Percentiles rank a stretch among this genome's conserved stretches.
Evolutionary conservation across 2,113 vertebrate species (phyloP).

Genomic region (Etheostoma cragini): DNA sequence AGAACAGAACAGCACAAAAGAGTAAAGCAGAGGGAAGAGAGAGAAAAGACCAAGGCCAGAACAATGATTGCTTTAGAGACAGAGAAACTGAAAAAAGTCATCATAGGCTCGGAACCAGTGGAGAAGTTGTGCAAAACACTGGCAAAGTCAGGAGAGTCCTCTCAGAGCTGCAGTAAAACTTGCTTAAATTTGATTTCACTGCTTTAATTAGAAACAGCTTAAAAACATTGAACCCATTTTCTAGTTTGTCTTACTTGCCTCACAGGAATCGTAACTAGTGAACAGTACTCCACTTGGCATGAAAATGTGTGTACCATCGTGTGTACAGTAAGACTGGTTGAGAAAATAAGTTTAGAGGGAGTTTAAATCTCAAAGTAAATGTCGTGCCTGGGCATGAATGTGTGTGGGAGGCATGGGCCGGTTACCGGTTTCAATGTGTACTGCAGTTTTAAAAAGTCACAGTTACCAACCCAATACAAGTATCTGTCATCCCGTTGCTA

Average conservation of each 20-base stretch:
- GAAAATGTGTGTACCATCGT: not conserved
- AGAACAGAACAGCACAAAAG: constrained; percentile 10
- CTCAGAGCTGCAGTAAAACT: not conserved
- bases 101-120: too few species aligned
- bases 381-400: not conserved
- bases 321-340: not conserved
- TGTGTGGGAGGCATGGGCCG: too few species aligned
- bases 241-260: not conserved
- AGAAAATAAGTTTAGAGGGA: not conserved
- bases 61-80: constrained; percentile 19
- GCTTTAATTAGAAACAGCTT: constrained; percentile 4
- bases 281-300: not conserved
- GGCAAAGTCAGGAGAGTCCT: not conserved
- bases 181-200: not conserved
- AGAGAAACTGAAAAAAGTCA: not conserved
- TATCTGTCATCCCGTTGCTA: too few species aligned
- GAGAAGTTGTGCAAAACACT: not conserved
- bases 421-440: too few species aligned
- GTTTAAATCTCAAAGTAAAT: constrained; percentile 1
- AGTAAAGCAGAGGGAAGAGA: not conserved
- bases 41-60: constrained; percentile 2
- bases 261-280: not conserved
- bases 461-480: too few species aligned
- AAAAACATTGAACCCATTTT: not conserved
- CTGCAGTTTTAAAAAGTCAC: too few species aligned